A percentile compares a stretch with the other conserved stretches of the same genome.
Conservation (phyloP, 1,140 invertebrate genomes). For the Drosophila ananassae region DNA sequence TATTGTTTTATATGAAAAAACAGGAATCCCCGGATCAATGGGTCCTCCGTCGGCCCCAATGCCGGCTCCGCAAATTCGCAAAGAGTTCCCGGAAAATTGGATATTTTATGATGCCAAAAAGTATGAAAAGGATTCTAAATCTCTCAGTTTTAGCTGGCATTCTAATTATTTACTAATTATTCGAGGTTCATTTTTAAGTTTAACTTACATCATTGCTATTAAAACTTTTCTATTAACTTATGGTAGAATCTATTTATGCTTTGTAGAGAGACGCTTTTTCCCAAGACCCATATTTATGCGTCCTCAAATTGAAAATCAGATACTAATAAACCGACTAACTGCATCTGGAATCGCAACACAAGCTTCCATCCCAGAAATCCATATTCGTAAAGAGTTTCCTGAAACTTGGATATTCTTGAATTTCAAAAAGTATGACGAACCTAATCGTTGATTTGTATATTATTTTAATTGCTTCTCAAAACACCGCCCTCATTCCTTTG, state of each 20-base stretch:
- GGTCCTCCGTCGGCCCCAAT: not conserved
- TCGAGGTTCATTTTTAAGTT: not conserved
- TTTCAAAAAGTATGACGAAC: slow-evolving; percentile 45
- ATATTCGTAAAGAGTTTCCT: slow-evolving; percentile 60
- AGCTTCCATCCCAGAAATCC: not conserved
- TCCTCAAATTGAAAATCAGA: not conserved
- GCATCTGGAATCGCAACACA: not conserved
- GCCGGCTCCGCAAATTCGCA: slow-evolving; percentile 21
- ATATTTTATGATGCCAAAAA: slow-evolving; percentile 49
- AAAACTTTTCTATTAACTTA: not conserved
- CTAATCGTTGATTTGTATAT: not conserved
- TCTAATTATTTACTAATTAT: not conserved
- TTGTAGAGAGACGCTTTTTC: slow-evolving; percentile 21
- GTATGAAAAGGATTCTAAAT: slow-evolving; percentile 19
- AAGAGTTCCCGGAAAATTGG: slow-evolving; percentile 58
- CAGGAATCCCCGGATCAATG: not conserved
- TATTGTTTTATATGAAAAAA: not conserved
- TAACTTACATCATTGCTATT: slow-evolving; percentile 5
- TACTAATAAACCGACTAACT: not conserved
- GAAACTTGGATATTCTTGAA: slow-evolving; percentile 64
- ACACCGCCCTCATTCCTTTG: not conserved
- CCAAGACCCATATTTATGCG: slow-evolving; percentile 9
- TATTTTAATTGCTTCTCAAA: not conserved
- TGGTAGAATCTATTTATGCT: not conserved
- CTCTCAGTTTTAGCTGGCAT: not conserved